These are phyloP conservation scores for Pipistrellus pipistrellus DNA, from an alignment of 2,797 vertebrate genomes.

Conservation along the genomic window DNA sequence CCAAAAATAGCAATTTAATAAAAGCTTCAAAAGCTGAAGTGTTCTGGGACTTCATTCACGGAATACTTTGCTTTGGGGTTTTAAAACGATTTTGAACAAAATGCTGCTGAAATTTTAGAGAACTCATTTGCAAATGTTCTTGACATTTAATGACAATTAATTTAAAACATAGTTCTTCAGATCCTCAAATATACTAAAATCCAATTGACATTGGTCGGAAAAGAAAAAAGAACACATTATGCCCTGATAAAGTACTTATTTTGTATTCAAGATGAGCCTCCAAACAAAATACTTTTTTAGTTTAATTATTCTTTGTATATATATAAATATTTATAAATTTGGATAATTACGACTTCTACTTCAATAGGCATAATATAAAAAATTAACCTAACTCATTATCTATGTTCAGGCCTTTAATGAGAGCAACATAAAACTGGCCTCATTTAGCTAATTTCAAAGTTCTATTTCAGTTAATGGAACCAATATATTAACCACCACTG, in stretches of 20 bases:
- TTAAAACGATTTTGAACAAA: slow-evolving; percentile 59
- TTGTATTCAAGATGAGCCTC: background rate
- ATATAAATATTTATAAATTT: slow-evolving; percentile 29
- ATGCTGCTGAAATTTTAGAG: slow-evolving; percentile 63
- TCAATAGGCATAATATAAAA: slow-evolving; percentile 18
- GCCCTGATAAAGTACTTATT: slow-evolving; percentile 5
- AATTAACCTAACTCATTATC: background rate
- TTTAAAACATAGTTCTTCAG: slow-evolving; percentile 15
- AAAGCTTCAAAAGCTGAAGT: slow-evolving; percentile 31
- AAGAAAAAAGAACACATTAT: slow-evolving; percentile 1
- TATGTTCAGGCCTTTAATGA: background rate
- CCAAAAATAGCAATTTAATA: slow-evolving; percentile 51
- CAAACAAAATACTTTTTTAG: background rate
- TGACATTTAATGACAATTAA: slow-evolving; percentile 28
- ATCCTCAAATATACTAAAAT: slow-evolving; percentile 31
- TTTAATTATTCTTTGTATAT: background rate
- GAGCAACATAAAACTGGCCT: background rate
- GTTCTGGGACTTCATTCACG: slow-evolving; percentile 21
- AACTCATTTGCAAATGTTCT: slow-evolving; percentile 38
- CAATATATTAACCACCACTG: background rate
- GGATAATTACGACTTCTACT: background rate
- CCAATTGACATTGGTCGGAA: background rate
- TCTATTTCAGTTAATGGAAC: slow-evolving; percentile 39
- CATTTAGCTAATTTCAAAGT: slow-evolving; percentile 9
- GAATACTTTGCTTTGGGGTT: slow-evolving; percentile 38